Evolutionary conservation across 2,888 invertebrate genomes (phyloP).

Genomic region (Belgica antarctica): DNA sequence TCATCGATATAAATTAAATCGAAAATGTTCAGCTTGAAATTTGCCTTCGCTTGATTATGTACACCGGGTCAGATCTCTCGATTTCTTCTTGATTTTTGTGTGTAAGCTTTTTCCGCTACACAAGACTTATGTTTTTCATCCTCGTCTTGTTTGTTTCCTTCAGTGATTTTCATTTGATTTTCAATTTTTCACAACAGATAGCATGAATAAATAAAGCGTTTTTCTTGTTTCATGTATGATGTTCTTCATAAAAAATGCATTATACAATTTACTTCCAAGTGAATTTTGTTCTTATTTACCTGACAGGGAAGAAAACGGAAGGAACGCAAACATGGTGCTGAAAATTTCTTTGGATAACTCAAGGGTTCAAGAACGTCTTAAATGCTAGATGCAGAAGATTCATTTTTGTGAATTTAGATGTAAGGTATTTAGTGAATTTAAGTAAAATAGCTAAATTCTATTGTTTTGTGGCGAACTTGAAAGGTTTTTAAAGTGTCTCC

Average conservation of each 20-base stretch:
- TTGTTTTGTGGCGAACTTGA: too few relatives aligned
- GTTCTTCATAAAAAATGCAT: slow-evolving; percentile 43
- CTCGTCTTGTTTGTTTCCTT: slow-evolving; percentile 2
- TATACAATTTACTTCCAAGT: slow-evolving; percentile 40
- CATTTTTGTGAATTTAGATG: too few relatives aligned
- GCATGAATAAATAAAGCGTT: slow-evolving; percentile 37
- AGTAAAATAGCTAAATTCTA: too few relatives aligned
- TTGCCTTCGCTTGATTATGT: not conserved
- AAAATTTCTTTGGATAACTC: too few relatives aligned
- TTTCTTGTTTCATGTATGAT: slow-evolving; percentile 5
- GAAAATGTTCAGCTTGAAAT: too few relatives aligned
- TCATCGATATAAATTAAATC: slow-evolving; percentile 33
- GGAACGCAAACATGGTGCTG: too few relatives aligned
- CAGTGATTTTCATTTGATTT: slow-evolving; percentile 33
- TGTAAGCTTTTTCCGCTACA: not conserved
- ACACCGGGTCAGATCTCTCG: not conserved
- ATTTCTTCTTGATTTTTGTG: not conserved
- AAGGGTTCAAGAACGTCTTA: too few relatives aligned
- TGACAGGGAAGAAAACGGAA: not conserved
- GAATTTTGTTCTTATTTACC: slow-evolving; percentile 1
- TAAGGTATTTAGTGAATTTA: too few relatives aligned
- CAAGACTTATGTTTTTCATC: slow-evolving; percentile 16
- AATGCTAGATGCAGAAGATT: too few relatives aligned
- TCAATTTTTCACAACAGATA: slow-evolving; percentile 11
- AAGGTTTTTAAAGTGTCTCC: too few relatives aligned